Conservation (phyloP, 2,888 invertebrate species). For the Aelia acuminata region DNA sequence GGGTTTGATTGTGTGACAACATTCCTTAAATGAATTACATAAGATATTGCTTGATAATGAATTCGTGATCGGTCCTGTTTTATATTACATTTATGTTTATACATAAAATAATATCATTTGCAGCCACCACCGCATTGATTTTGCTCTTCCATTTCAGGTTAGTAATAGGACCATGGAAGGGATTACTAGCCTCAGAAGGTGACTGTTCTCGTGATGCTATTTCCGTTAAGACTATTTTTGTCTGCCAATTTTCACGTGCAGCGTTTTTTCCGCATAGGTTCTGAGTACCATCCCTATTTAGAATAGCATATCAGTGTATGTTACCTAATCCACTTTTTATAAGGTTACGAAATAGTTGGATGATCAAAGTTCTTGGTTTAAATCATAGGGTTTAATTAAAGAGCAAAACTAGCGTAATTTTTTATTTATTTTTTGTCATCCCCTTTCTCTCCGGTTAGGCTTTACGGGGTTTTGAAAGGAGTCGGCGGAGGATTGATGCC, state of each 20-base stretch:
- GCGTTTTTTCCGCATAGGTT: neutral
- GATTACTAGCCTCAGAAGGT: neutral
- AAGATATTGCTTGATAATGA: neutral
- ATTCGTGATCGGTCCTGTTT: neutral
- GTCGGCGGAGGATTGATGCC: no score
- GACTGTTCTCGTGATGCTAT: neutral
- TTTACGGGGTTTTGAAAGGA: no score
- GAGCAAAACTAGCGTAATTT: no score
- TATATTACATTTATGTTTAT: no score
- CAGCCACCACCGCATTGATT: no score
- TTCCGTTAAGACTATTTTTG: neutral
- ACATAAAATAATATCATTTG: no score
- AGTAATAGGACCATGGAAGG: neutral
- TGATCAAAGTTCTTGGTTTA: no score
- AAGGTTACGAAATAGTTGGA: no score
- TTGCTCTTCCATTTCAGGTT: no score
- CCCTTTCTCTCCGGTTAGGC: no score
- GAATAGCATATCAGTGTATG: neutral
- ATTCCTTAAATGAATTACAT: neutral
- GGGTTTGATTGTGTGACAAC: neutral
- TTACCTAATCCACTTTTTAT: neutral
- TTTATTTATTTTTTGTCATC: no score
- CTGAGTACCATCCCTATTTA: neutral
- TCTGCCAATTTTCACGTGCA: slow-evolving; percentile 11
- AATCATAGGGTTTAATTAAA: no score